Base-by-base conservation (phyloP, 1,140 invertebrate species). In the Choristoneura fumiferana region DNA sequence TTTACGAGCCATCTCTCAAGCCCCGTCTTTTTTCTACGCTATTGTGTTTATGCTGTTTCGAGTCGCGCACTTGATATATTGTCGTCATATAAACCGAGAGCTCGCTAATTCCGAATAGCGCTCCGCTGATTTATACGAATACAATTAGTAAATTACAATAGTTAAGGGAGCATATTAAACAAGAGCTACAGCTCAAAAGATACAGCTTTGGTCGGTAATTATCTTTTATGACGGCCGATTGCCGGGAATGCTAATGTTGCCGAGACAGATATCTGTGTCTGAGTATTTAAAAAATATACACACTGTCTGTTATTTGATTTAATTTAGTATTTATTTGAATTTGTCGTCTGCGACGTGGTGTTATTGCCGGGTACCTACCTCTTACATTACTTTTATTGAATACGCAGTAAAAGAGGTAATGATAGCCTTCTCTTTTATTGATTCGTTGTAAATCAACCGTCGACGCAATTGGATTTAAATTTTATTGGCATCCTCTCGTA, bases 381-480 rank as follows among this genome's bases (percentile, higher is more conserved):
- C 18, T 29, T 49, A 54, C 79, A 81, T 85, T 85, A 83, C 75
- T 84, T 84, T 84, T 85, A 84, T 86, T 83, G 79, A 82, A 71
- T 81, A 69, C 65, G 80, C 64, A 71, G 79, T 87, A 87, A 87
- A 87, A 81, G 58, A 59, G 68, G 81, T 85, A 83, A 83, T 84
- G 81, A 86, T 77, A 69, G 78, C 80, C 81, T 81, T 81, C 78
- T 67, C 68, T 82, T 88, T 88, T 88, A 88, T 85, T 86, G 85
- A 82, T 84, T 82, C 78, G 71, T 78, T 85, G 83, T 86, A 88
- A 88, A 88, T 88, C 81, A 88, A 78, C 71, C 59, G 73, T 76
- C 74, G 73, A 75, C 67, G 74, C 80, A 83, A 85, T 88, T 84
- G 76, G 77, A 82, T 87, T 84, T 79, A 70, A 78, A 77, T 84